Evolutionary conservation across 2,888 invertebrate species (phyloP).

Genomic region (Macrophya alboannulata): DNA sequence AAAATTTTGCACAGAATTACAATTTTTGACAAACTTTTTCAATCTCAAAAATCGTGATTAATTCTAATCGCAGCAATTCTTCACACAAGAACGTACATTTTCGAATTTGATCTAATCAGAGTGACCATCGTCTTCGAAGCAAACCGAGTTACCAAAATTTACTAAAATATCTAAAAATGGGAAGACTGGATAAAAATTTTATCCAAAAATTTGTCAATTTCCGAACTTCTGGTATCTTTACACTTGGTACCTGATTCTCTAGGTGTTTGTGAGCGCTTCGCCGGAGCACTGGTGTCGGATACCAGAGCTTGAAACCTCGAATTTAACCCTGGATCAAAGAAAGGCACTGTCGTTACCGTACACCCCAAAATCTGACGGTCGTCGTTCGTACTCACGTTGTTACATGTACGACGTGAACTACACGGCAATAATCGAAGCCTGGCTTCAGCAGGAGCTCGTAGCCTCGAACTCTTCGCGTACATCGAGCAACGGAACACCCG

Average conservation of each 20-base stretch:
- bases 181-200: neutral
- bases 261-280: conserved; percentile 87
- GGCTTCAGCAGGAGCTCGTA: conserved; percentile 66
- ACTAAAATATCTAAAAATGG: neutral
- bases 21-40: neutral
- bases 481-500: conserved; percentile 64
- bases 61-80: neutral
- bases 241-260: conserved; percentile 29
- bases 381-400: conserved; percentile 81
- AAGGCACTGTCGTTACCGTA: conserved; percentile 82
- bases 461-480: conserved; percentile 54
- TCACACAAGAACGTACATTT: neutral
- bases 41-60: neutral
- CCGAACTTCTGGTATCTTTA: neutral
- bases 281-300: conserved; percentile 87
- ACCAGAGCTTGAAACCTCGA: conserved; percentile 81
- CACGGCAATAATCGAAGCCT: conserved; percentile 75
- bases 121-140: neutral
- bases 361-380: conserved; percentile 77
- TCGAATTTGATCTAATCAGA: neutral
- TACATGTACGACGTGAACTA: conserved; percentile 82
- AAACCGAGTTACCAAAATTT: neutral
- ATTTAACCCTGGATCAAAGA: conserved; percentile 81
- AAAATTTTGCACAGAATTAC: neutral
- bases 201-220: neutral